These are phyloP conservation scores for Centruroides sculpturatus DNA, from an alignment of 1,140 invertebrate genomes.

Conservation along the genomic window DNA sequence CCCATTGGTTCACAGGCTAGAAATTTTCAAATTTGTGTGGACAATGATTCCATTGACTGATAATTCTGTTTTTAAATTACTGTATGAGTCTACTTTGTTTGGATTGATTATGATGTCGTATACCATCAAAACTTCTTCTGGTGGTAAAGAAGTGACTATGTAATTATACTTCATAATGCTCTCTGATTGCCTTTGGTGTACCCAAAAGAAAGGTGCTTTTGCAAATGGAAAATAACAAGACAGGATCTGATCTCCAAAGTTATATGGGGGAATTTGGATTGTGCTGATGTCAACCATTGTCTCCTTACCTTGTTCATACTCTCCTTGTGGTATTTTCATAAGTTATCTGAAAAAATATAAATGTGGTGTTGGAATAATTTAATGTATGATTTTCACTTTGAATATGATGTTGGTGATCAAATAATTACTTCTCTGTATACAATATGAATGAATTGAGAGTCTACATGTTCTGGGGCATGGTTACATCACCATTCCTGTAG, in stretches of 20 bases:
- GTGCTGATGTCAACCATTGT: neutral
- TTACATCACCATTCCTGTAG: too few species aligned
- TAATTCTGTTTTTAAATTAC: neutral
- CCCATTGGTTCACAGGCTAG: neutral
- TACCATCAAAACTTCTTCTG: neutral
- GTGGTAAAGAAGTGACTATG: neutral
- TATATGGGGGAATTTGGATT: neutral
- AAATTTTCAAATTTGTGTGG: neutral
- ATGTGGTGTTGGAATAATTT: too few species aligned
- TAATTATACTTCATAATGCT: neutral
- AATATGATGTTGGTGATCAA: too few species aligned
- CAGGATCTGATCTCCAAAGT: neutral
- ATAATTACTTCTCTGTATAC: too few species aligned
- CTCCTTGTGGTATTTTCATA: too few species aligned
- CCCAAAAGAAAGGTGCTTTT: neutral
- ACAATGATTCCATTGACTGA: neutral
- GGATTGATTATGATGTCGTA: neutral
- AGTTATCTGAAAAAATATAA: too few species aligned
- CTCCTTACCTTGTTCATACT: too few species aligned
- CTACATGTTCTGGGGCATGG: too few species aligned
- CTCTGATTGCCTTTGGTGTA: neutral
- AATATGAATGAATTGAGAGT: too few species aligned
- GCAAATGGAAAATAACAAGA: neutral
- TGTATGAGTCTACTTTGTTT: neutral
- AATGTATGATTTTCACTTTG: too few species aligned